phyloP scores from a whole-genome alignment of 1,140 invertebrate genomes.

The Drosophila chauvacae region DNA sequence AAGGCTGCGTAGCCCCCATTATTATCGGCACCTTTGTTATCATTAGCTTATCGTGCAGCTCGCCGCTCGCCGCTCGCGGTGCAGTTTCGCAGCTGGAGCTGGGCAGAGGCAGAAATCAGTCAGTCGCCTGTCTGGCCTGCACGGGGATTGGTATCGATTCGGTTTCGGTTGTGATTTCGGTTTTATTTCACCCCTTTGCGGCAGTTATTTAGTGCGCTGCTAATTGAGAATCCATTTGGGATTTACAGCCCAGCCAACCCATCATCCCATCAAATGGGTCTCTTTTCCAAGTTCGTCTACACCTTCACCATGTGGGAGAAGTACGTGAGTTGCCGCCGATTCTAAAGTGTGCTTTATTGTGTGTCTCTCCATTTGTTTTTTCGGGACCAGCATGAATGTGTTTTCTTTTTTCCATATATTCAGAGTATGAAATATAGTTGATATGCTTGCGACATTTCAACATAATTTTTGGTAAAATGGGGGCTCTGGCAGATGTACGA shows the following conservation, averaged over 20 bases:
- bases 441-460: constrained; percentile 7
- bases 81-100: constrained; percentile 15
- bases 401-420: not conserved
- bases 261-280: constrained; percentile 62
- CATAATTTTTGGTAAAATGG: constrained; percentile 21
- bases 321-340: constrained; percentile 45
- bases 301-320: constrained; percentile 72
- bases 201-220: constrained; percentile 43
- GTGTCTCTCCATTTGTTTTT: no score
- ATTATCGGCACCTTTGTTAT: constrained; percentile 16
- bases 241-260: constrained; percentile 35
- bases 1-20: not conserved
- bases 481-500: not conserved
- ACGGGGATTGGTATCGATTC: constrained; percentile 17
- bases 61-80: constrained; percentile 2
- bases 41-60: constrained; percentile 43
- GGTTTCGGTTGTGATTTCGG: constrained; percentile 8
- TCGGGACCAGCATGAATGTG: constrained; percentile 21
- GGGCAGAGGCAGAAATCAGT: constrained; percentile 17
- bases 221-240: constrained; percentile 68
- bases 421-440: no score
- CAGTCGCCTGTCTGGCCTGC: constrained; percentile 41
- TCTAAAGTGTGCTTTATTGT: not conserved
- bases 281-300: constrained; percentile 74
- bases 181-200: not conserved